Base-by-base conservation (phyloP, 2,113 vertebrate genomes). In the Vanacampus margaritifer region DNA sequence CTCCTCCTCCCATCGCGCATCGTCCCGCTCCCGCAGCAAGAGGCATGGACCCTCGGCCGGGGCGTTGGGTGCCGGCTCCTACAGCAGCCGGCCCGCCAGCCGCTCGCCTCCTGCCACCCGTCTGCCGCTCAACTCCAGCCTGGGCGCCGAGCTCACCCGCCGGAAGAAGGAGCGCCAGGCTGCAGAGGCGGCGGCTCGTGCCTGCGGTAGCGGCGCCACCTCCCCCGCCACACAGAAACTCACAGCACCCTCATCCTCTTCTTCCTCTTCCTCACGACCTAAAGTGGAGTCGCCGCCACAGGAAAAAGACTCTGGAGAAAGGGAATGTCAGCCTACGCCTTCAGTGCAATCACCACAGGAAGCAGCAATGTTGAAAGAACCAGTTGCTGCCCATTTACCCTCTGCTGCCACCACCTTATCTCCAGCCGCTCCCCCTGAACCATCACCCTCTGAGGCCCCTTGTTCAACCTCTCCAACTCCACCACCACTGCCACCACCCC, bases 141-240 rank as follows among this genome's bases (percentile, higher is more conserved):
- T 98, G 7, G 97, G 97, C 21, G 96, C 96, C 2, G 96, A 99
- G 84, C 94, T 98, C 57, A 99, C 91, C 75, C 93, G 96, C 54
- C 94, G 93, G 78, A 98, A 98, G 75, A 98, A 96, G 85, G 96
- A 98, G 65, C 92, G 95, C 3, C 95, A 94, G 37, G 94, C 95
- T 0, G 95, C 95, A 0, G 94, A 94, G 0, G 96, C 96, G 0
- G 96, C 95, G 0, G 94, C 94, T 60, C 94, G 92, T 61, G 91
- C 90, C 83, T 92, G 93, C 1, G 92, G 92, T 1, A 92, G 92
- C 1, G 93, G 91, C 23, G 91, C 94, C 45, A 90, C 94, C 51
- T 87, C 90, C 0, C 92, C 94, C 53, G 91, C 64, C 88, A 92
- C 51, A 2, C 79, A 80, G 6, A 90, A 85, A 68, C 2, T 75